Base-by-base conservation (phyloP, 2,888 invertebrate genomes). In the Lasioglossum leucozonium region DNA sequence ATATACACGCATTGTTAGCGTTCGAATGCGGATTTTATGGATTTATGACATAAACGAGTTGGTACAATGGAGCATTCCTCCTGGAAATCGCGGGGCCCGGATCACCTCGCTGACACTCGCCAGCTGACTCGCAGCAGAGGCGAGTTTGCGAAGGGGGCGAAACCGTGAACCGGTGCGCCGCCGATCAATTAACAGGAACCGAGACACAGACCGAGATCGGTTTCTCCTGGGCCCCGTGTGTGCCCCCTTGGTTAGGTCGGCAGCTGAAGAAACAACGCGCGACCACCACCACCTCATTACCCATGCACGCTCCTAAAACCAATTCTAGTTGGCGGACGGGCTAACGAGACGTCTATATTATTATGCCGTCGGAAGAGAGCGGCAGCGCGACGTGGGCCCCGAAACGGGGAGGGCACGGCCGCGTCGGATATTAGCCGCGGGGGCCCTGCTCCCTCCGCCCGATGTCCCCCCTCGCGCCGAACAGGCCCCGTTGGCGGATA, bases 331-430 rank as follows among this genome's bases (percentile, higher is more conserved):
- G 80, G 88, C 88, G 91, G 90, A 87, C 90, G 91, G 86, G 91
- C 93, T 94, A 94, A 94, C 93, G 93, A 94, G 94, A 94, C 92
- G 93, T 94, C 94, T 94, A 94, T 94, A 94, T 94, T 93, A 94
- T 93, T 94, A 94, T 93, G 90, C 89, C 91, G 42, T 81, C 85
- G 86, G 87, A 80, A 84, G 86, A 83, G 83, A 65, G 34, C 58
- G 84, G 87, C 85, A 84, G 34, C 65, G 65, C 65, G 37, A 65
- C 65, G 65, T 37, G 85, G 89, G 84, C 88, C 89, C 86, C 82
- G 86, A 89, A 88, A 86, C 79, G 85, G 89, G 88, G 65, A 65
- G 65, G 65, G 65, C 34, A 22, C 65, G 65, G 89, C 87, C 91
- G 89, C 90, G 82, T 90, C 85, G 91, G 91, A 90, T 92, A 91